Percentiles rank a stretch among this genome's conserved stretches.
Evolutionary conservation across 2,113 vertebrate genomes (phyloP).

Genomic region (Cebus imitator): DNA sequence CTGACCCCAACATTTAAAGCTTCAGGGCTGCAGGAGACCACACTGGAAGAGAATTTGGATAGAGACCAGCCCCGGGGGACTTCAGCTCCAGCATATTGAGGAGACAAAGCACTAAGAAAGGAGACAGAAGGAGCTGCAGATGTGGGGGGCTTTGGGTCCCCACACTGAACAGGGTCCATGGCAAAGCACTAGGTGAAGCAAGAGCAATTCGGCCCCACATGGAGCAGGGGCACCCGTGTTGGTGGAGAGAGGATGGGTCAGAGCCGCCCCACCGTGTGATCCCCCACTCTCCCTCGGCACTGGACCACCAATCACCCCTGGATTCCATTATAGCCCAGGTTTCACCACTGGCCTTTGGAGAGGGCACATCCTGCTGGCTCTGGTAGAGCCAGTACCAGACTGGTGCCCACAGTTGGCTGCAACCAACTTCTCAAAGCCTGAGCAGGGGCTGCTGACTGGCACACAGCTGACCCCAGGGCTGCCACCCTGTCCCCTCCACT

Average conservation of each 20-base stretch:
- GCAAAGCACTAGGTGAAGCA: accelerated
- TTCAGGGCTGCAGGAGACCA: background rate
- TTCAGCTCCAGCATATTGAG: background rate
- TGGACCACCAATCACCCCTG: background rate
- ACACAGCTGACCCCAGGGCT: background rate
- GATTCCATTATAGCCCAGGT: background rate
- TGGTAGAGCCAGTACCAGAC: accelerated
- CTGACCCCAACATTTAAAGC: background rate
- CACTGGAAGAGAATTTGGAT: accelerated
- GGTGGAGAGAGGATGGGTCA: accelerated
- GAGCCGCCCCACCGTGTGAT: accelerated
- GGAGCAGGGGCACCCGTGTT: accelerated
- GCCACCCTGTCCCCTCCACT: background rate
- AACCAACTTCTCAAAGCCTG: too few species aligned
- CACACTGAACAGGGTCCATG: accelerated
- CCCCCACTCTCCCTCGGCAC: too few species aligned
- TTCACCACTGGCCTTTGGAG: background rate
- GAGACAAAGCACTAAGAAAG: background rate
- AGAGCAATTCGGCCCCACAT: accelerated
- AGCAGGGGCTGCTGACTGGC: background rate
- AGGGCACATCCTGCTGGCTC: background rate
- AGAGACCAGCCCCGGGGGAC: background rate
- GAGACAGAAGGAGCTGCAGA: background rate
- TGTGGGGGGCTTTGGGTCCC: background rate
- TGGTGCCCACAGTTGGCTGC: background rate